Evolutionary conservation across 2,113 vertebrate species (phyloP).

Genomic region (Sinocyclocheilus maitianheensis): DNA sequence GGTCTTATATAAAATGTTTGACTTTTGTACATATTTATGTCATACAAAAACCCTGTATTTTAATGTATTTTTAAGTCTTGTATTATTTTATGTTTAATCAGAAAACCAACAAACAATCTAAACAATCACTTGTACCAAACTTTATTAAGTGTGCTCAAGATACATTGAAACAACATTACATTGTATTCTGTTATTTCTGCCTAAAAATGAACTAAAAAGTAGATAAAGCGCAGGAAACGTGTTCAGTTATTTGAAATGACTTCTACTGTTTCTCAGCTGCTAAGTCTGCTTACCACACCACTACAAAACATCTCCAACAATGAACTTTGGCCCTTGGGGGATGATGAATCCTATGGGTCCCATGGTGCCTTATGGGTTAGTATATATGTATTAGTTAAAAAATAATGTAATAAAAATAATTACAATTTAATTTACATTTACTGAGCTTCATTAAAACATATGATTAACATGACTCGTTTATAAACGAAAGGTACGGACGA

Average conservation of each 20-base stretch:
- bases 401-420: too few species aligned
- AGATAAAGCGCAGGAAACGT: too few species aligned
- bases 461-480: background rate
- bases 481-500: background rate
- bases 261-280: background rate
- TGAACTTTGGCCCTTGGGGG: background rate
- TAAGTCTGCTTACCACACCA: too few species aligned
- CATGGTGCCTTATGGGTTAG: background rate
- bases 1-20: background rate
- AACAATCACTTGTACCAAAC: background rate
- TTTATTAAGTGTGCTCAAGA: background rate
- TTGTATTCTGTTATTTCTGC: background rate
- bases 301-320: background rate
- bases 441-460: too few species aligned
- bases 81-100: too few species aligned
- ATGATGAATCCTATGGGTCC: background rate
- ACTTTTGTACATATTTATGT: background rate
- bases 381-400: background rate
- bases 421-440: too few species aligned
- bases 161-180: background rate
- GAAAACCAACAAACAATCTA: too few species aligned
- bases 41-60: background rate
- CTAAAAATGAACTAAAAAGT: too few species aligned
- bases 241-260: too few species aligned
- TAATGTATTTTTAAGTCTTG: background rate